Percentiles rank a stretch among this genome's conserved stretches.
phyloP scores from a whole-genome alignment of 2,888 invertebrate species.

The Neuroscelio doddi region DNA sequence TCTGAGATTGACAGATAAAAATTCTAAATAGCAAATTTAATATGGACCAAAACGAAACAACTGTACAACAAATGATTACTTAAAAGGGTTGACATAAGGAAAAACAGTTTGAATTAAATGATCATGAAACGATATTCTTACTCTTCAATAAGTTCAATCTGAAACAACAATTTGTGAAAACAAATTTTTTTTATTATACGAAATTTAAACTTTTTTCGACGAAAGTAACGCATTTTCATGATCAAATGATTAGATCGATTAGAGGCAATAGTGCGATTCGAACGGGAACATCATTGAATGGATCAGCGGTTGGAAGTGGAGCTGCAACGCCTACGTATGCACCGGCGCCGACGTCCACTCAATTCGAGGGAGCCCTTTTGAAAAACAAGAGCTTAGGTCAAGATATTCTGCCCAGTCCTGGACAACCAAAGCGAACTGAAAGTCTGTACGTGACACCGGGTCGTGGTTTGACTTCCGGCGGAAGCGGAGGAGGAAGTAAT shows the following conservation, averaged over 20 bases:
- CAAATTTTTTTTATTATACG: slow-evolving; percentile 1
- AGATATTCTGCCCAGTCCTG: slow-evolving; percentile 90
- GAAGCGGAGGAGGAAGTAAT: slow-evolving; percentile 61
- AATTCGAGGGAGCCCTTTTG: slow-evolving; percentile 88
- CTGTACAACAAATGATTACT: no score
- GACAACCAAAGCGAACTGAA: slow-evolving; percentile 92
- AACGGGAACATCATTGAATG: slow-evolving; percentile 66
- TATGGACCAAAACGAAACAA: no score
- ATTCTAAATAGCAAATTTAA: no score
- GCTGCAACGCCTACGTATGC: slow-evolving; percentile 74
- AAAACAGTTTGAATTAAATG: no score
- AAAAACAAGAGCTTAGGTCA: slow-evolving; percentile 88
- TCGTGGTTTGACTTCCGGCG: slow-evolving; percentile 57
- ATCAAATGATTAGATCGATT: slow-evolving; percentile 63
- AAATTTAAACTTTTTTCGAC: background rate
- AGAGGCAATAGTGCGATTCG: slow-evolving; percentile 74
- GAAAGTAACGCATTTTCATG: no score
- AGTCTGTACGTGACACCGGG: slow-evolving; percentile 85
- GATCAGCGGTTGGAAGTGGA: slow-evolving; percentile 73
- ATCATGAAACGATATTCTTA: no score
- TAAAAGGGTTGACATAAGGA: no score
- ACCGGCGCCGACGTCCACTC: slow-evolving; percentile 73
- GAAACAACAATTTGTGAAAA: no score
- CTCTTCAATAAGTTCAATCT: no score
- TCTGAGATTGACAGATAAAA: no score